phyloP scores from a whole-genome alignment of 2,888 invertebrate species.

The Coleophora deauratella region DNA sequence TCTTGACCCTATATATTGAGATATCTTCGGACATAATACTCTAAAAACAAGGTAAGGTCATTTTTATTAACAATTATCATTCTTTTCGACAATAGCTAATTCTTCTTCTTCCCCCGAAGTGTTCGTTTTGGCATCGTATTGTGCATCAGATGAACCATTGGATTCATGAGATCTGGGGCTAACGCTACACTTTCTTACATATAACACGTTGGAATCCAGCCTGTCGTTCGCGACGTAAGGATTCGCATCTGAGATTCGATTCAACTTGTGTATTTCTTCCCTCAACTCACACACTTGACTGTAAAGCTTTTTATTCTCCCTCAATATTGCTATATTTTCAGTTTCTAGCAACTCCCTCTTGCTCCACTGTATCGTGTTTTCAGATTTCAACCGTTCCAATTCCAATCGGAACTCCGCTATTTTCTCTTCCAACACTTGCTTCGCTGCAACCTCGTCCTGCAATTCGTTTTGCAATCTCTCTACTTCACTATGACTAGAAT shows the following conservation, averaged over 20 bases:
- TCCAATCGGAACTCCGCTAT: slow-evolving; percentile 67
- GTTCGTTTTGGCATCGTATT: slow-evolving; percentile 54
- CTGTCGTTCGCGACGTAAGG: slow-evolving; percentile 40
- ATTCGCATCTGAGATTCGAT: slow-evolving; percentile 60
- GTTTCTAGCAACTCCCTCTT: slow-evolving; percentile 92
- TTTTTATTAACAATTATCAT: slow-evolving; percentile 21
- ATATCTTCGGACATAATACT: too few relatives aligned
- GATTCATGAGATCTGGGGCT: slow-evolving; percentile 63
- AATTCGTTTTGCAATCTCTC: slow-evolving; percentile 61
- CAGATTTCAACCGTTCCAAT: slow-evolving; percentile 90
- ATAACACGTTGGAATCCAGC: slow-evolving; percentile 53
- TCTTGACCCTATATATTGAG: too few relatives aligned
- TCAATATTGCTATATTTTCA: slow-evolving; percentile 88
- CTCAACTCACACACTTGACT: slow-evolving; percentile 61
- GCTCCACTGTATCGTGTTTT: slow-evolving; percentile 96
- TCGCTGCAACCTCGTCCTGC: slow-evolving; percentile 62
- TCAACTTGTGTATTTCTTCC: slow-evolving; percentile 63
- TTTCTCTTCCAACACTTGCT: slow-evolving; percentile 62
- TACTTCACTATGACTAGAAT: slow-evolving; percentile 64
- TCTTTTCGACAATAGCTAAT: slow-evolving; percentile 55
- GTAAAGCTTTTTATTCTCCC: slow-evolving; percentile 90
- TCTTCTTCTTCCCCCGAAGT: slow-evolving; percentile 64
- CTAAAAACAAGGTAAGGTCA: too few relatives aligned
- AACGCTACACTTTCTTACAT: slow-evolving; percentile 44
- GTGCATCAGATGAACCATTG: slow-evolving; percentile 58